Evolutionary conservation across 2,797 vertebrate genomes (phyloP).

Genomic region (Serranus cabrilla): DNA sequence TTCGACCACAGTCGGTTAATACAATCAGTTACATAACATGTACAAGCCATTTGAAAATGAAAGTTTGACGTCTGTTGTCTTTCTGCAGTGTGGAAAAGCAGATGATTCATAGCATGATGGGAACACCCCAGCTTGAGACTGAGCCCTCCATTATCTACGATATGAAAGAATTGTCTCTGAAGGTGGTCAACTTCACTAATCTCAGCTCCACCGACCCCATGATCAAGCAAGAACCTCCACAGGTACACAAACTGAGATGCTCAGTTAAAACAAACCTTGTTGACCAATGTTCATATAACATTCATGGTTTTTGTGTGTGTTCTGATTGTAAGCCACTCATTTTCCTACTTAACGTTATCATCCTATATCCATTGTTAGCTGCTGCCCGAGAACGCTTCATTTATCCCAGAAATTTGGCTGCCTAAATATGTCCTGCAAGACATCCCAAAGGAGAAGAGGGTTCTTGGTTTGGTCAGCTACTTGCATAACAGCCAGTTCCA

Average conservation of each 20-base stretch:
- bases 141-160: fast-evolving
- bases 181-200: conserved; percentile 33
- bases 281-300: neutral
- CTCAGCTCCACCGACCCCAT: fast-evolving
- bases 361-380: conserved; percentile 29
- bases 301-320: neutral
- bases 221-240: conserved; percentile 37
- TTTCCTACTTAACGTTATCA: neutral
- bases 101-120: conserved; percentile 54
- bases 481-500: conserved; percentile 40
- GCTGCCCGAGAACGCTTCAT: neutral
- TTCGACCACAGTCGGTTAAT: too few species aligned
- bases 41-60: too few species aligned
- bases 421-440: conserved; percentile 46
- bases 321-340: neutral
- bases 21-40: too few species aligned
- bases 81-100: conserved; percentile 53
- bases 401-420: conserved; percentile 55
- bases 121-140: fast-evolving
- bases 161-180: conserved; percentile 28
- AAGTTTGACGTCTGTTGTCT: neutral
- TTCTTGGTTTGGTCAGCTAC: conserved; percentile 70
- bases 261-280: neutral
- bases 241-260: conserved; percentile 48
- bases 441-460: conserved; percentile 12